Evolutionary conservation across 1,140 invertebrate genomes (phyloP), one percentile per base, ranked within the genome.

Genomic region (Palaemon carinicauda): DNA sequence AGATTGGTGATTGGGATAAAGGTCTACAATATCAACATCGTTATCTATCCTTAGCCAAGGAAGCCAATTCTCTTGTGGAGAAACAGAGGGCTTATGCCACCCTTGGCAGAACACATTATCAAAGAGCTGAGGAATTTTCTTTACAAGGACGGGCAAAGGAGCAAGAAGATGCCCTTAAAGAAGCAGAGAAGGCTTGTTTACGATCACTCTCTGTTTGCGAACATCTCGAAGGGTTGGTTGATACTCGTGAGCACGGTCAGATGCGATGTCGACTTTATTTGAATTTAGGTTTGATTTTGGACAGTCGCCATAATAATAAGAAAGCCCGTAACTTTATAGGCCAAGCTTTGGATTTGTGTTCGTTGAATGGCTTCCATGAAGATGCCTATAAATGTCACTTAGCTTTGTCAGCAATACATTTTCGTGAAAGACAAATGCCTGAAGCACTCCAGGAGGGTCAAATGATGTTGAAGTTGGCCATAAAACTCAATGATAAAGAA

Each of bases 21-120:
- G 97, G 97, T 69, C 92, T 97, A 24, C 92, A 94, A 81, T 94
- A 97, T 91, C 95, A 97, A 87, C 94, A 95, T 80, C 93, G 94
- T 73, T 95, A 97, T 92, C 93, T 98, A 88, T 93, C 92, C 83
- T 91, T 94, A 69, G 93, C 94, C 87, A 90, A 92, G 90, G 91
- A 94, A 90, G 89, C 93, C 81, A 91, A 94, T 29, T 94, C 96
- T 91, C 91, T 93, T 53, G 92, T 97, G 1, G 97, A 99, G 91
- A 94, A 97, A 90, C 97, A 99, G 91, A 92, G 98, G 89, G 97
- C 97, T 0, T 94, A 95, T 91, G 96, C 97, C 0, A 98, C 97
- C 12, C 91, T 98, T 19, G 97, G 97, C 3, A 92, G 97, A 88
- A 96, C 96, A 19, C 95, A 96, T 91, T 94, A 97, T 71, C 94